Conservation (phyloP, 2,113 vertebrate genomes). For the Microtus pennsylvanicus region DNA sequence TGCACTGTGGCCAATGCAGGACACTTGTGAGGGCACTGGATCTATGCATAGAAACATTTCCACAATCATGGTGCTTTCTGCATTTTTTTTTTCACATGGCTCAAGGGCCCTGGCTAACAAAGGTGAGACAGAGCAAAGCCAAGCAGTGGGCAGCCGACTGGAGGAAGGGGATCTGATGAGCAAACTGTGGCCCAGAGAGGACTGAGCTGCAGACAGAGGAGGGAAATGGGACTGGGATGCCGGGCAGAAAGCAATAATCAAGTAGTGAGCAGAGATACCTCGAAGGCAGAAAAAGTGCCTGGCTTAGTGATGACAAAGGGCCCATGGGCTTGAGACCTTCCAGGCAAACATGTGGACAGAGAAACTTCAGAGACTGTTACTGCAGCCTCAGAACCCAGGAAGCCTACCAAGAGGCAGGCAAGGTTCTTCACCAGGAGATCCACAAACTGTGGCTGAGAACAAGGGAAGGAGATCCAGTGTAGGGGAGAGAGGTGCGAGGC, state of each 20-base stretch:
- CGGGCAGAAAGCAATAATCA: not conserved
- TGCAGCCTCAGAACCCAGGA: not conserved
- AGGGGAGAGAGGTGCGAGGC: not conserved
- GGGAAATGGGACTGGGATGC: not conserved
- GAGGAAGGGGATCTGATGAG: conserved; percentile 29
- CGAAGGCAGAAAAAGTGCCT: not conserved
- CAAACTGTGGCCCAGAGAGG: not conserved
- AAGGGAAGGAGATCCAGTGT: not conserved
- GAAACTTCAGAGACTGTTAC: not conserved
- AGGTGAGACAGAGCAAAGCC: conserved; percentile 37
- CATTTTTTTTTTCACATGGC: not conserved
- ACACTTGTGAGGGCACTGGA: not conserved
- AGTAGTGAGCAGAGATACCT: not conserved
- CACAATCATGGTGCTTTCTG: not conserved
- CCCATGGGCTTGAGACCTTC: not conserved
- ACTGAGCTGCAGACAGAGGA: not conserved
- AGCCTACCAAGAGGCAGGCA: not conserved
- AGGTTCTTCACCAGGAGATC: not conserved
- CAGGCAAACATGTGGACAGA: not conserved
- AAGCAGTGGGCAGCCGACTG: conserved; percentile 2
- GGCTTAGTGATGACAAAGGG: not conserved
- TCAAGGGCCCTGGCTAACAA: conserved; percentile 24
- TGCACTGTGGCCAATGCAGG: not conserved
- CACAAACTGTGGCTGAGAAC: not conserved
- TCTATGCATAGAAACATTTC: not conserved